Conservation (phyloP, 2,797 vertebrate species). For the Oreortyx pictus region DNA sequence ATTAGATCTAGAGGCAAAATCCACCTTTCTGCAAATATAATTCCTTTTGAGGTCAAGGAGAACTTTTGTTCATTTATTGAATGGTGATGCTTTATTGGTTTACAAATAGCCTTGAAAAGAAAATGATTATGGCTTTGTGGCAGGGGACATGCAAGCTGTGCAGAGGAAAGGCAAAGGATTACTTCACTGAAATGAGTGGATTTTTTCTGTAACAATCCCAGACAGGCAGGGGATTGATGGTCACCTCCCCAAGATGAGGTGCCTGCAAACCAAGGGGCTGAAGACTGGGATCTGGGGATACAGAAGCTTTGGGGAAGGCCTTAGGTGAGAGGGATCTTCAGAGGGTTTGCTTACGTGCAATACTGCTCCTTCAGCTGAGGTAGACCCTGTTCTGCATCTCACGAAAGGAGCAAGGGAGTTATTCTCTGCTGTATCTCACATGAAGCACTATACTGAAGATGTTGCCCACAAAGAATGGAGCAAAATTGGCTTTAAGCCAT, state of each 20-base stretch:
- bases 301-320: background rate
- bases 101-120: background rate
- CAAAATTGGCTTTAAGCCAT: background rate
- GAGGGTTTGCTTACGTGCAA: background rate
- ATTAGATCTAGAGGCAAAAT: background rate
- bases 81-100: background rate
- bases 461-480: background rate
- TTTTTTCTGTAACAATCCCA: background rate
- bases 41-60: background rate
- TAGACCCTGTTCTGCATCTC: background rate
- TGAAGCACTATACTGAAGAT: background rate
- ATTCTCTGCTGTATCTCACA: background rate
- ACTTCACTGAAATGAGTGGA: background rate
- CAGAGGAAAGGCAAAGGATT: background rate
- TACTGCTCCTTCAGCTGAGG: background rate
- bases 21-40: background rate
- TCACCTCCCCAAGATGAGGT: background rate
- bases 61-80: conserved; percentile 6
- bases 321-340: background rate
- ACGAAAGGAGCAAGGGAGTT: background rate
- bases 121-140: background rate
- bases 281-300: background rate
- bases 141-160: background rate
- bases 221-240: background rate
- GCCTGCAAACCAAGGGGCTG: background rate